Evolutionary conservation across 2,113 vertebrate genomes (phyloP).

Genomic region (Saimiri boliviensis): DNA sequence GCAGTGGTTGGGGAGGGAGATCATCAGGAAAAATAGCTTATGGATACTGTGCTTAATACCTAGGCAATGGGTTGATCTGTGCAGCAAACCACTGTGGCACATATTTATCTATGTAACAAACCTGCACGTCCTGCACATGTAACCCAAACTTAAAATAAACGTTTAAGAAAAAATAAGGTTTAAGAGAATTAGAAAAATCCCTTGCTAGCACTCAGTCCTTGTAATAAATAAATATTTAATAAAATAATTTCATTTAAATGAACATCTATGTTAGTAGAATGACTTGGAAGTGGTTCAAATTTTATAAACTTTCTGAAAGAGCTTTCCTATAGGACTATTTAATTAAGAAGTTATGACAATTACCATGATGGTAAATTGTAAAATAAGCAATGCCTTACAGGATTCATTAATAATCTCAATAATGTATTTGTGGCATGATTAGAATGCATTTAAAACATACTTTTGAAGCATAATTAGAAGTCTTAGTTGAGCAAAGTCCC

Average conservation of each 20-base stretch:
- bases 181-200: not conserved
- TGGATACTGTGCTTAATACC: too few species aligned
- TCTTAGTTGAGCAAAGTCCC: not conserved
- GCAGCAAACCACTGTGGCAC: too few species aligned
- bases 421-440: not conserved
- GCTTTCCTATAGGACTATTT: not conserved
- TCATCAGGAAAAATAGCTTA: too few species aligned
- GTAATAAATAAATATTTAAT: not conserved
- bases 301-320: not conserved
- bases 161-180: not conserved
- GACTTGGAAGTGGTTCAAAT: not conserved
- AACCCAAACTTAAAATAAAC: too few species aligned
- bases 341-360: not conserved
- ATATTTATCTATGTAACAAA: too few species aligned
- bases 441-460: not conserved
- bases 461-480: not conserved
- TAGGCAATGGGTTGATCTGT: too few species aligned
- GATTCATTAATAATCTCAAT: not conserved
- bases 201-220: not conserved
- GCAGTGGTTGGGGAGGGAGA: too few species aligned
- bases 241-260: not conserved
- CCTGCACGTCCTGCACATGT: too few species aligned
- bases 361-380: not conserved
- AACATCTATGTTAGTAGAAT: not conserved
- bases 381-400: not conserved